phyloP scores from a whole-genome alignment of 2,888 invertebrate species.

The Lasioglossum marginatum region DNA sequence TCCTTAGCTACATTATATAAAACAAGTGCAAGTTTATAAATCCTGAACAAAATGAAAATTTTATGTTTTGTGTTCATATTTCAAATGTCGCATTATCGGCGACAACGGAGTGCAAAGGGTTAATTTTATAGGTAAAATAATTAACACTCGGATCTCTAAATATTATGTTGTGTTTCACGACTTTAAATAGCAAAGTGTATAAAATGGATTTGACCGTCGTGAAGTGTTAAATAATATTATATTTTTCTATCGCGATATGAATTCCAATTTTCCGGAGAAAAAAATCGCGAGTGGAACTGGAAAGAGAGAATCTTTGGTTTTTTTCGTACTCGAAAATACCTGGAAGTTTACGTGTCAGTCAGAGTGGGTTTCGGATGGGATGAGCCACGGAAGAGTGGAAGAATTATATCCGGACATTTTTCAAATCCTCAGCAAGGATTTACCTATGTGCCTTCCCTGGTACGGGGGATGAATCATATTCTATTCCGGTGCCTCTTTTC shows the following conservation, averaged over 20 bases:
- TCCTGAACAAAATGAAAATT: no score
- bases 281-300: background rate
- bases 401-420: slow-evolving; percentile 75
- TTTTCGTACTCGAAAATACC: background rate
- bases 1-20: no score
- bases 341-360: slow-evolving; percentile 32
- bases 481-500: slow-evolving; percentile 39
- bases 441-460: slow-evolving; percentile 67
- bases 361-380: background rate
- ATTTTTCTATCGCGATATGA: background rate
- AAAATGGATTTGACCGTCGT: no score
- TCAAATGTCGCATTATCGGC: no score
- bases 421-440: slow-evolving; percentile 77
- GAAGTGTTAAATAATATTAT: no score
- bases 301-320: background rate
- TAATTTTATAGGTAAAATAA: no score
- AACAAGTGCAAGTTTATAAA: no score
- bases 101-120: no score
- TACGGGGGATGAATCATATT: slow-evolving; percentile 66
- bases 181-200: background rate
- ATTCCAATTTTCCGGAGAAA: background rate
- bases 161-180: no score
- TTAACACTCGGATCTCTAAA: no score
- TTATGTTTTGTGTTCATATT: no score
- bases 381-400: slow-evolving; percentile 38